These are phyloP conservation scores for Drosophila koepferae DNA, from an alignment of 2,888 invertebrate species.

Conservation along the genomic window DNA sequence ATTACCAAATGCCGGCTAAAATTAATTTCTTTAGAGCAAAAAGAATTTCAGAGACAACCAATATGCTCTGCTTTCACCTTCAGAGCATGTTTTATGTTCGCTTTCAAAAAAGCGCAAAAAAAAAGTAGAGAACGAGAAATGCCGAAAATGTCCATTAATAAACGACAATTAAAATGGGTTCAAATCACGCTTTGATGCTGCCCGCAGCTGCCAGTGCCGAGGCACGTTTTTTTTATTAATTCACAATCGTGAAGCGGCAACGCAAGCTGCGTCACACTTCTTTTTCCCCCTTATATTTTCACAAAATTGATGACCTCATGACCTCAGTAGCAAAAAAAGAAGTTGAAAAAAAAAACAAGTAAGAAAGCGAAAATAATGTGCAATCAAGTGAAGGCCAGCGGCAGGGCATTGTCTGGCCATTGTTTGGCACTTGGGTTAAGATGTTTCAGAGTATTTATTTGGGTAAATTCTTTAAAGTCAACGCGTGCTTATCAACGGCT, in stretches of 20 bases:
- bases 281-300: slow-evolving; percentile 19
- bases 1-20: background rate
- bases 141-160: slow-evolving; percentile 56
- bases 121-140: background rate
- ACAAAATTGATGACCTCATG: slow-evolving; percentile 71
- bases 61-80: background rate
- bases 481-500: slow-evolving; percentile 41
- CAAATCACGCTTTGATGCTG: slow-evolving; percentile 67
- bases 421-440: slow-evolving; percentile 52
- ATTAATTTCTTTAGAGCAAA: background rate
- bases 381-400: slow-evolving; percentile 16
- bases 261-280: slow-evolving; percentile 51
- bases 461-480: slow-evolving; percentile 67
- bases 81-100: background rate
- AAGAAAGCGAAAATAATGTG: slow-evolving; percentile 29
- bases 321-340: slow-evolving; percentile 40
- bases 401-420: slow-evolving; percentile 41
- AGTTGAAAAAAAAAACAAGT: background rate
- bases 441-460: slow-evolving; percentile 46
- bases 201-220: slow-evolving; percentile 27
- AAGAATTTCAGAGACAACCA: background rate
- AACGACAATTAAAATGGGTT: slow-evolving; percentile 58
- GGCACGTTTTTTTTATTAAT: slow-evolving; percentile 36
- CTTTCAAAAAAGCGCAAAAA: background rate
- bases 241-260: slow-evolving; percentile 29